Conservation (phyloP, 2,888 invertebrate species). For the Volucella inanis region DNA sequence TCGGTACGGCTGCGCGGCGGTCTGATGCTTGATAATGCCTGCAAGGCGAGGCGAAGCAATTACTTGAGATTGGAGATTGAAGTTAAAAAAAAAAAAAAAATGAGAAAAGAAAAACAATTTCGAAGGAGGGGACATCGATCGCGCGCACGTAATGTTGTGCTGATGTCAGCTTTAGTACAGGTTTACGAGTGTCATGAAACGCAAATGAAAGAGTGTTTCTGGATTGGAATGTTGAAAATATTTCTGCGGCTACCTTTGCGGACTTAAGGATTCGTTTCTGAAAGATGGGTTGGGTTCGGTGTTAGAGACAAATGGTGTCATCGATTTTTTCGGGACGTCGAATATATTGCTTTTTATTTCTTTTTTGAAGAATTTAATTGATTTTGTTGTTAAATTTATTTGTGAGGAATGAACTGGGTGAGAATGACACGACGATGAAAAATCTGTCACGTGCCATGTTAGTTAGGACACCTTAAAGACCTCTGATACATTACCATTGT, state of each 20-base stretch:
- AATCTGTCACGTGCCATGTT: no score
- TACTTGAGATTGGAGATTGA: constrained; percentile 10
- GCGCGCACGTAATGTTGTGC: constrained; percentile 40
- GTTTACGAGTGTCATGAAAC: constrained; percentile 4
- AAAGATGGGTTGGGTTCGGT: constrained; percentile 40
- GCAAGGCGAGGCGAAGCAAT: constrained; percentile 41
- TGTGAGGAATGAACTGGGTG: no score
- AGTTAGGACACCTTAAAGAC: no score
- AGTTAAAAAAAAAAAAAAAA: constrained; percentile 16
- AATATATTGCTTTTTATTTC: not conserved
- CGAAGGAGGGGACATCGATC: constrained; percentile 21
- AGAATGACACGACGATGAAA: no score
- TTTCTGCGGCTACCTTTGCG: constrained; percentile 38
- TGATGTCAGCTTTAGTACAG: constrained; percentile 52
- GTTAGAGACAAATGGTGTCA: constrained; percentile 28
- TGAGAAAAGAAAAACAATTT: not conserved
- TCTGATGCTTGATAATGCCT: constrained; percentile 51
- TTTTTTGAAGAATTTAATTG: no score
- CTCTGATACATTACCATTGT: no score
- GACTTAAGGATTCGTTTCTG: constrained; percentile 36
- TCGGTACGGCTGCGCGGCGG: constrained; percentile 14
- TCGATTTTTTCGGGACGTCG: constrained; percentile 12
- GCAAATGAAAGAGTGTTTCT: constrained; percentile 25
- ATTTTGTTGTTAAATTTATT: no score
- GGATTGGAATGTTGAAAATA: constrained; percentile 38